phyloP scores from a whole-genome alignment of 23 tunicate genomes.

The Trididemnum clinides region DNA sequence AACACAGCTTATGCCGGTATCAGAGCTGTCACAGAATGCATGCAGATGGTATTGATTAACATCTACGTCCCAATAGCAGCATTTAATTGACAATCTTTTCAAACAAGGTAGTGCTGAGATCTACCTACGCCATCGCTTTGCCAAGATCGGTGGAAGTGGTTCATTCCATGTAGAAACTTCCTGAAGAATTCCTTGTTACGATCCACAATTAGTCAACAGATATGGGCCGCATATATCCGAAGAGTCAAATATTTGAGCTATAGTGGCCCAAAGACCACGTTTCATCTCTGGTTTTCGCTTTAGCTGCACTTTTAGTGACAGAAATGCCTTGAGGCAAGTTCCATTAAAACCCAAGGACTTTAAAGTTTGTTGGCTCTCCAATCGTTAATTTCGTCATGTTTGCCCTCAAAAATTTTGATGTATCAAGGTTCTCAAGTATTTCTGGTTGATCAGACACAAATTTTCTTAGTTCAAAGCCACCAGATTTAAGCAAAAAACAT shows the following conservation, averaged over 20 bases:
- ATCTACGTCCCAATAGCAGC: not conserved
- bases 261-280: not conserved
- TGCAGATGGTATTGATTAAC: not conserved
- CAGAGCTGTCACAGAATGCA: not conserved
- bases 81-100: not conserved
- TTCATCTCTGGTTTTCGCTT: not conserved
- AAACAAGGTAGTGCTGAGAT: not conserved
- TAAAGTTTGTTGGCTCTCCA: not conserved
- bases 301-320: not conserved
- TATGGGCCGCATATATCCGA: not conserved
- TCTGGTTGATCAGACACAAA: not conserved
- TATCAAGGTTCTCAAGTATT: not conserved
- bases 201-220: not conserved
- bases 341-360: not conserved
- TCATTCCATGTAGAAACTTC: not conserved
- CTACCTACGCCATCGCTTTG: not conserved
- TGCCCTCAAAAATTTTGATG: too few relatives aligned
- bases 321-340: not conserved
- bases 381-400: not conserved
- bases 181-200: not conserved
- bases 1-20: not conserved
- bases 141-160: not conserved
- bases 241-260: not conserved
- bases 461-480: not conserved
- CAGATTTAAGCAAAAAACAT: not conserved